Evolutionary conservation across 2,797 vertebrate species (phyloP).

Genomic region (Helarctos malayanus): DNA sequence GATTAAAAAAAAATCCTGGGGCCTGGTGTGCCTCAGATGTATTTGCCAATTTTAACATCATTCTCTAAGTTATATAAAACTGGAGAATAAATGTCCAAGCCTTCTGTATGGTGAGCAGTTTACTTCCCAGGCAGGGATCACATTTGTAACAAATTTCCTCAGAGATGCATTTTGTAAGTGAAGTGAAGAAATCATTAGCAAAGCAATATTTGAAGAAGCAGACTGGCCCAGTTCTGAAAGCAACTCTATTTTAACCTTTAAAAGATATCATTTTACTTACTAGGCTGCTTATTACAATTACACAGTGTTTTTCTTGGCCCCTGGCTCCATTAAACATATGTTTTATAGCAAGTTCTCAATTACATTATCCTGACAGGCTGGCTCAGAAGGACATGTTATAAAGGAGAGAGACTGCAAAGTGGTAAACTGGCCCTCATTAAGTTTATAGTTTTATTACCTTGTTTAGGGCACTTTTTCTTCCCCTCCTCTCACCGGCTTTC

Average conservation of each 20-base stretch:
- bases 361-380: slow-evolving; percentile 87
- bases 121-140: slow-evolving; percentile 80
- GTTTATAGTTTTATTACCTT: slow-evolving; percentile 89
- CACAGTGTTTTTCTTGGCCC: slow-evolving; percentile 90
- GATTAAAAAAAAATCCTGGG: slow-evolving; percentile 81
- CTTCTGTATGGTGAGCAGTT: slow-evolving; percentile 78
- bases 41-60: slow-evolving; percentile 84
- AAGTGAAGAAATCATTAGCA: slow-evolving; percentile 87
- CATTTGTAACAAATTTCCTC: slow-evolving; percentile 86
- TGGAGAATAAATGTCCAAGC: slow-evolving; percentile 73
- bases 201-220: slow-evolving; percentile 86
- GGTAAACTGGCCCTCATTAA: slow-evolving; percentile 88
- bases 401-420: slow-evolving; percentile 85
- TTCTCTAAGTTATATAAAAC: slow-evolving; percentile 84
- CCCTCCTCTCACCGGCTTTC: slow-evolving; percentile 76
- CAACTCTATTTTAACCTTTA: slow-evolving; percentile 89
- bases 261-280: slow-evolving; percentile 91
- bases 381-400: slow-evolving; percentile 85
- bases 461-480: slow-evolving; percentile 88
- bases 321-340: slow-evolving; percentile 89
- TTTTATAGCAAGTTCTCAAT: slow-evolving; percentile 88
- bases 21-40: slow-evolving; percentile 84
- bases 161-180: slow-evolving; percentile 84
- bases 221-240: slow-evolving; percentile 83
- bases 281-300: slow-evolving; percentile 90